phyloP scores from a whole-genome alignment of 2,113 vertebrate genomes.

The Euleptes europaea region DNA sequence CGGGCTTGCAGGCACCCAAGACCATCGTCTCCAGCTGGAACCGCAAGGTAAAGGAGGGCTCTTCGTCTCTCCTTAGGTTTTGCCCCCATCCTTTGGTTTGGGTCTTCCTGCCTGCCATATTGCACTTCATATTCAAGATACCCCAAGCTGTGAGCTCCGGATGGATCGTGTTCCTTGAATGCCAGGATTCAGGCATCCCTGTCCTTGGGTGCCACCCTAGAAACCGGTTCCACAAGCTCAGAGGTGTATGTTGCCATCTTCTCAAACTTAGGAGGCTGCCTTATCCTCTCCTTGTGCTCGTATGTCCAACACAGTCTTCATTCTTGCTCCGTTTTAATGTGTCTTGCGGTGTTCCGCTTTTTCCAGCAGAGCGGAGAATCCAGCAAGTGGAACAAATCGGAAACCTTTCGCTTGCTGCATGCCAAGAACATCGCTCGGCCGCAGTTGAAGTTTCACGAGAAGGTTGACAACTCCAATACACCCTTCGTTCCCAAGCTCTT shows the following conservation, averaged over 20 bases:
- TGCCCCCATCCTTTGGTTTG: no score
- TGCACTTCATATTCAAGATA: no score
- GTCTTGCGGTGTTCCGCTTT: not conserved
- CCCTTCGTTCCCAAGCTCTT: conserved; percentile 93
- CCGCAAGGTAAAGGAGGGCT: conserved; percentile 82
- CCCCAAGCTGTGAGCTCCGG: no score
- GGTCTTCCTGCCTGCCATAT: no score
- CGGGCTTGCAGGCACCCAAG: conserved; percentile 88
- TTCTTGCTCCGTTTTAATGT: not conserved
- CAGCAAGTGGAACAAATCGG: conserved; percentile 72
- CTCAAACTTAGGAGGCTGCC: no score
- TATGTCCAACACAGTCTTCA: not conserved
- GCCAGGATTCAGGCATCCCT: no score
- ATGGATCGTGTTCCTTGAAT: no score
- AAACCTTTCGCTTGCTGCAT: conserved; percentile 91
- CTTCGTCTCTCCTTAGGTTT: no score
- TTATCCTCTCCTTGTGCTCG: not conserved
- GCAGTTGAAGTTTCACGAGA: conserved; percentile 93
- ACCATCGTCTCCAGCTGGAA: conserved; percentile 97
- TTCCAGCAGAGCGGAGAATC: conserved; percentile 76
- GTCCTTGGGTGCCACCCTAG: no score
- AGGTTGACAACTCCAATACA: conserved; percentile 95
- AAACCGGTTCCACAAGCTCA: no score
- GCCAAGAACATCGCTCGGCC: conserved; percentile 92
- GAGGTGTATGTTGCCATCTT: no score